Evolutionary conservation across 2,113 vertebrate species (phyloP), one percentile per base, ranked within the genome.

Genomic region (Junco hyemalis): DNA sequence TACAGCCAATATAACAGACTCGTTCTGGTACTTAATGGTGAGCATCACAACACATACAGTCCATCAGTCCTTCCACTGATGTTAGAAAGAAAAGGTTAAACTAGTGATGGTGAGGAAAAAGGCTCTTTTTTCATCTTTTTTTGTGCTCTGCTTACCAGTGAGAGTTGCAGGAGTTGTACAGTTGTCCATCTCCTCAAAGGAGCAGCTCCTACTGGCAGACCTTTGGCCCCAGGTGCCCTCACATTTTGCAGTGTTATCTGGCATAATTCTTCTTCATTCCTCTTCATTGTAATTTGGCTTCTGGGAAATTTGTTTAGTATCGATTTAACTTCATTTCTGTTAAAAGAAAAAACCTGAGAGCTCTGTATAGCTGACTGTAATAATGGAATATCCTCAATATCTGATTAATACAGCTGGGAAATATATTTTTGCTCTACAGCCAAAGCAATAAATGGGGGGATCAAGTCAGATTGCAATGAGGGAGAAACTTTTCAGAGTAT

Each of bases 331-430:
- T 91, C 53, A 70, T 45, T 74, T 76, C 72, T 90, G 16, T 44
- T 83, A 36, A 54, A 89, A 88, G 51, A 79, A 35, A 79, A 92
- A 90, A 25, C 12, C 28, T 31, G 53, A 65, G 35, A 64, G 71
- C n/a, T 28, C 50, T 53, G 26, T 33, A 8, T 45, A 78, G 44
- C 24, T 88, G 50, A 73, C 47, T 65, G 12, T 57, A 70, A 50
- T 65, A 83, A 86, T 33, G n/a, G 50, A 73, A 61, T 83, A 92
- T 57, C 31, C 15, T 24, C 54, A 36, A 61, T 77, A 83, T 53
- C 36, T 91, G 86, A 92, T 80, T 91, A 82, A 90, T 86, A 88
- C 68, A 86, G 12, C 22, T 69, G 91, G 82, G 76, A 90, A 90
- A 88, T 80, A 79, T 14, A n/a, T 51, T 73, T 77, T 81, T 87